Evolutionary conservation across 2,888 invertebrate species (phyloP), one percentile per base, ranked within the genome.

Genomic region (Pristionchus fissidentatus): DNA sequence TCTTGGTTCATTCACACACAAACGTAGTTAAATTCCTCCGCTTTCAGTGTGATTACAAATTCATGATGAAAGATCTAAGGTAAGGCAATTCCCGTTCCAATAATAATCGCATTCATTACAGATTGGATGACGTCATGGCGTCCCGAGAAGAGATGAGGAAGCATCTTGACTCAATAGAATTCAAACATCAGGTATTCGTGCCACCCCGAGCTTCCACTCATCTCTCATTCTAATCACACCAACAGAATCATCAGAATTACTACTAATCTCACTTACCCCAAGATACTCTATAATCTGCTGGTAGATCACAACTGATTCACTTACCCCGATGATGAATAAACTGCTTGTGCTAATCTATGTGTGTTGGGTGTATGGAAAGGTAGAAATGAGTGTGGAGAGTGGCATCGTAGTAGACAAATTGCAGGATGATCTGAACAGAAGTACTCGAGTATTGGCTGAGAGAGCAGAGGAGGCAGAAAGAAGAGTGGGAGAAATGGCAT

Each of bases 361-460:
- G 8, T 80, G 60, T 35, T 10, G 26, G 22, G 8, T 80, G 60
- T 26, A 13, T 35, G 38, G 38, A 38, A 32, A 26, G 55, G 8
- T 60, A 60, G 8, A 60, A n/a, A 8, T 8, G 8, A 19, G 26
- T n/a, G 10, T 15, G 19, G 60, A 15, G n/a, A 60, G 19, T n/a
- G 8, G 26, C 19, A n/a, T n/a, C n/a, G n/a, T n/a, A 66, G 43
- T 46, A 26, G 43, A 29, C 26, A 43, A 35, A 38, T 73, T 86
- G 35, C 85, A 89, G 89, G 87, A 87, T 46, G 85, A 86, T 32
- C 83, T 88, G 62, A 84, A 85, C 57, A 84, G 87, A 49, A 83
- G 85, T 80, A 84, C 87, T 26, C 85, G 86, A 29, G 79, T 62
- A 41, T 70, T 89, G 82, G 84, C 83, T 32, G 88, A 87, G n/a